Percentiles rank a stretch among this genome's conserved stretches.
These are phyloP conservation scores for Cynopterus brachyotis DNA, from an alignment of 2,113 vertebrate species.

Conservation along the genomic window DNA sequence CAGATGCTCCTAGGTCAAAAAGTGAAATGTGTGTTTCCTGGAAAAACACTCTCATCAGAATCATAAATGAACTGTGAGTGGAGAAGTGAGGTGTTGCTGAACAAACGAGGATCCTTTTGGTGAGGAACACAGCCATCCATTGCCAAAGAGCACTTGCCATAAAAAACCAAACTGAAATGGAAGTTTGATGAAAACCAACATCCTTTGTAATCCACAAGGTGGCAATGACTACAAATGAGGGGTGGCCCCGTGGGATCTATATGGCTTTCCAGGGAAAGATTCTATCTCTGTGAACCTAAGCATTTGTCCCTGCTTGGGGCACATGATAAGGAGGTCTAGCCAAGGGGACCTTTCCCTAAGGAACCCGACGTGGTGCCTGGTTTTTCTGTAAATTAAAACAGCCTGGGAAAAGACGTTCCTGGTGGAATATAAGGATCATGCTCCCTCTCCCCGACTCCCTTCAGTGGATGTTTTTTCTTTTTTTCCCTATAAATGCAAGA, in stretches of 20 bases:
- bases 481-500: neutral
- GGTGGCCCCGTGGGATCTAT: neutral
- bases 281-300: neutral
- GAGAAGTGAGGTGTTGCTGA: constrained; percentile 80
- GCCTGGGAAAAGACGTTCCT: neutral
- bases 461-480: neutral
- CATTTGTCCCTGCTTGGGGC: neutral
- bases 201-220: constrained; percentile 80
- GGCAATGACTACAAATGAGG: constrained; percentile 75
- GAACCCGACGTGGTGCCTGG: neutral
- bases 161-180: constrained; percentile 60
- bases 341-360: neutral
- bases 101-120: constrained; percentile 76
- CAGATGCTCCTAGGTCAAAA: constrained; percentile 88
- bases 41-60: constrained; percentile 82
- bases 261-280: neutral
- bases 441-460: neutral
- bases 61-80: constrained; percentile 84
- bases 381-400: neutral
- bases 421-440: neutral
- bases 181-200: constrained; percentile 60
- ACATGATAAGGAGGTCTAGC: neutral
- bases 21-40: constrained; percentile 88
- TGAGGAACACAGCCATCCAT: constrained; percentile 53
- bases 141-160: constrained; percentile 58